Evolutionary conservation across 2,113 vertebrate species (phyloP).

Genomic region (Pachypanchax playfairii): DNA sequence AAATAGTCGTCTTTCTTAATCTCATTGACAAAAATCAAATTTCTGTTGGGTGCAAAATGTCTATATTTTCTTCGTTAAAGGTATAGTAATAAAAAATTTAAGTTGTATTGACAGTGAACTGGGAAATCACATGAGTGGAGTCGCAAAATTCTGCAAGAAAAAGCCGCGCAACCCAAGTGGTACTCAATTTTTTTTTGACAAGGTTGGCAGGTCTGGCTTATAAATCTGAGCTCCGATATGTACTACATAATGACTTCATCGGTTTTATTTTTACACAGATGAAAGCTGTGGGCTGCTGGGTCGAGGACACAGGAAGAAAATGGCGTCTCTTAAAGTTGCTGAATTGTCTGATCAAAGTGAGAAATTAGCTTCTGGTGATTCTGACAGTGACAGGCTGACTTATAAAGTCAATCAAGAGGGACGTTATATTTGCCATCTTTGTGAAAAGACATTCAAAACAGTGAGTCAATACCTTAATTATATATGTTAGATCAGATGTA

Average conservation of each 20-base stretch:
- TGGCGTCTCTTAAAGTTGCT: conserved; percentile 47
- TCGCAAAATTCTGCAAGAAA: no score
- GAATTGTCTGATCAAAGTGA: conserved; percentile 49
- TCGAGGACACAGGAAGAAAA: conserved; percentile 69
- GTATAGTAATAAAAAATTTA: no score
- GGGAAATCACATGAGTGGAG: no score
- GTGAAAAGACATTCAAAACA: conserved; percentile 97
- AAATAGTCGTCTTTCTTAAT: no score
- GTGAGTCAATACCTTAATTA: conserved; percentile 69
- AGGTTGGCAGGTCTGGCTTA: no score
- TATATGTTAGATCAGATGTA: neutral
- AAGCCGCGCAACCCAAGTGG: no score
- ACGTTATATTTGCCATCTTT: conserved; percentile 88
- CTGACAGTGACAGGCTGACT: conserved; percentile 75
- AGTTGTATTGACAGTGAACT: no score
- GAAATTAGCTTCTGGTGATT: conserved; percentile 63
- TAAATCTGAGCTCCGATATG: neutral
- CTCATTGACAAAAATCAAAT: no score
- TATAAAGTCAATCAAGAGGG: conserved; percentile 88
- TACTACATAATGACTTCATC: neutral
- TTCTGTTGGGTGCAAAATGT: no score
- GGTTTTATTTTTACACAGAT: conserved; percentile 47
- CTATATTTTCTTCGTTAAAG: no score
- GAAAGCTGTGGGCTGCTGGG: conserved; percentile 55
- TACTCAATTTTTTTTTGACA: no score